Percentiles rank a stretch among this genome's conserved stretches.
Evolutionary conservation across 2,888 invertebrate genomes (phyloP).

Genomic region (Noctua janthe): DNA sequence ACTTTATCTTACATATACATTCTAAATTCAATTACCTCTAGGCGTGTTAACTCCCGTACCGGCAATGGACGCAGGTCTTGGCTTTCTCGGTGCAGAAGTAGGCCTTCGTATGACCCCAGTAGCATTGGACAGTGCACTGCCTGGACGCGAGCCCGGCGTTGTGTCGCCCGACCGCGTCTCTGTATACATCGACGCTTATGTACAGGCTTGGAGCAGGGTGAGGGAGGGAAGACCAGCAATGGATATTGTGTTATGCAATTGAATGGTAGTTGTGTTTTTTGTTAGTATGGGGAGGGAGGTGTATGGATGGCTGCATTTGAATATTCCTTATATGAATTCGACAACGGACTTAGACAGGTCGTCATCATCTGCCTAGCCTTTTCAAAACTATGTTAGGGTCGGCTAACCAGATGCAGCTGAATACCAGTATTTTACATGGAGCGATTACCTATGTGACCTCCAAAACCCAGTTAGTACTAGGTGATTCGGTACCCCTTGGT

Average conservation of each 20-base stretch:
- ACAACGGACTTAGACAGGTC: no score
- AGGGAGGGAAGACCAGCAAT: conserved; percentile 38
- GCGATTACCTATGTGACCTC: no score
- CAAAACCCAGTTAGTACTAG: no score
- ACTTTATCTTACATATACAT: neutral
- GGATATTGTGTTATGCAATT: conserved; percentile 43
- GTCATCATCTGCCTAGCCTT: no score
- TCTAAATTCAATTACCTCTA: conserved; percentile 75
- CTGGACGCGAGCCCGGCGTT: conserved; percentile 95
- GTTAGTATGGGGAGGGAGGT: conserved; percentile 15
- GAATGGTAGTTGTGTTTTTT: conserved; percentile 12
- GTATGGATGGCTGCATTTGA: conserved; percentile 9
- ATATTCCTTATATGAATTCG: no score
- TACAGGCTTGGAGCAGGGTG: conserved; percentile 60
- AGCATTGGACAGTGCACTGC: conserved; percentile 94
- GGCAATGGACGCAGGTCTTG: conserved; percentile 92
- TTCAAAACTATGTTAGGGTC: no score
- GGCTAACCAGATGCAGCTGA: no score
- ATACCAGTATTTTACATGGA: no score
- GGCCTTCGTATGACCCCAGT: conserved; percentile 89
- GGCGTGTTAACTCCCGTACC: conserved; percentile 94
- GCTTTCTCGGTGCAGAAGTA: conserved; percentile 92
- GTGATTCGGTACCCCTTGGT: no score
- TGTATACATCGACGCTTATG: conserved; percentile 81
- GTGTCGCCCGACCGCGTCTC: conserved; percentile 94